These are phyloP conservation scores for Neosilurus hyrtlii DNA, from an alignment of 2,797 vertebrate genomes.

Conservation along the genomic window DNA sequence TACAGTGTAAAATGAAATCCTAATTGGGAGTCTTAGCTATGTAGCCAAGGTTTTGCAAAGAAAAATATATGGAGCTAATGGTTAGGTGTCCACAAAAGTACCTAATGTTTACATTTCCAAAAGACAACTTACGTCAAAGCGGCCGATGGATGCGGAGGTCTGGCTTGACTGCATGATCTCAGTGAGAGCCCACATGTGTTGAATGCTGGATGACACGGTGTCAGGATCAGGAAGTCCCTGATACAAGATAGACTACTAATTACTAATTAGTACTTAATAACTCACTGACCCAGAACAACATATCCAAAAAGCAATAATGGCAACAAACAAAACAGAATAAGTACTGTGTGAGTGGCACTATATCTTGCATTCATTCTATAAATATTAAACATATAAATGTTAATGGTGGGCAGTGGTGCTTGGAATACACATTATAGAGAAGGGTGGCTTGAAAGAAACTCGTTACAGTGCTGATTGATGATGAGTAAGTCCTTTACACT, in stretches of 20 bases:
- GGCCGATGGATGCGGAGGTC: constrained; percentile 82
- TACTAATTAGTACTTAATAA: too few relatives aligned
- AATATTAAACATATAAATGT: background rate
- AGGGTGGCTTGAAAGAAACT: background rate
- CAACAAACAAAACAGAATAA: constrained; percentile 3
- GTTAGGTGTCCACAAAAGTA: too few relatives aligned
- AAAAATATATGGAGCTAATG: too few relatives aligned
- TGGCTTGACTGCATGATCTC: constrained; percentile 90
- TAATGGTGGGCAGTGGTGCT: constrained; percentile 11
- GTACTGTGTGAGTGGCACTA: background rate
- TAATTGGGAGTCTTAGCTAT: too few relatives aligned
- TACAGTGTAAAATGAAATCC: too few relatives aligned
- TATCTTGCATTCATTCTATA: constrained; percentile 6
- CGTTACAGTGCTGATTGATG: constrained; percentile 7
- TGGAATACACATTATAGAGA: background rate
- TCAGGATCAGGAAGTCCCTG: constrained; percentile 87
- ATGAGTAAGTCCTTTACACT: background rate
- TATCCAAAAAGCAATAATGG: background rate
- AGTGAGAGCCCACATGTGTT: constrained; percentile 96
- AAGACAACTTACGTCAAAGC: constrained; percentile 80
- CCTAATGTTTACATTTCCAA: too few relatives aligned
- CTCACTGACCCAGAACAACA: constrained; percentile 1
- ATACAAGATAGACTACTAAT: background rate
- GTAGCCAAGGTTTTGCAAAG: too few relatives aligned
- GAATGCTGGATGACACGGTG: constrained; percentile 86